A percentile compares a stretch with the other conserved stretches of the same genome.
Evolutionary conservation across 2,888 invertebrate genomes (phyloP).

Genomic region (Tinea semifulvella): DNA sequence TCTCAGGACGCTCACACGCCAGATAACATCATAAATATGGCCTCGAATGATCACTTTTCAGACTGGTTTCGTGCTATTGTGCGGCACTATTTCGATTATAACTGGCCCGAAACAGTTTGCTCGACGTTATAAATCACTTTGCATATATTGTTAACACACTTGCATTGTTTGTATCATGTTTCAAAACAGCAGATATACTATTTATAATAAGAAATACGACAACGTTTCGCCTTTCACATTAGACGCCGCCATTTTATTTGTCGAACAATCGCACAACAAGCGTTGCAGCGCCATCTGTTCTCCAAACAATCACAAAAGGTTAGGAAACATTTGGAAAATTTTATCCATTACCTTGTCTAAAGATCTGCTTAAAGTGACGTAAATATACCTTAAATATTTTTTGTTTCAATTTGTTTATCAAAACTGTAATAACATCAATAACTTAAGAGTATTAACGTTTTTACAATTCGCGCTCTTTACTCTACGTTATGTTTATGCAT

Average conservation of each 20-base stretch:
- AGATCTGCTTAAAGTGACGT: too few relatives aligned
- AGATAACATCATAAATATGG: constrained; percentile 74
- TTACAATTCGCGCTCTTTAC: too few relatives aligned
- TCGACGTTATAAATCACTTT: constrained; percentile 35
- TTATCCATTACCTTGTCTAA: too few relatives aligned
- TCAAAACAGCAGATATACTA: constrained; percentile 48
- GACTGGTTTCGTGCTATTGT: constrained; percentile 62
- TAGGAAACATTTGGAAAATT: too few relatives aligned
- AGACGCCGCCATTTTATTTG: constrained; percentile 73
- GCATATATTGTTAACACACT: constrained; percentile 28
- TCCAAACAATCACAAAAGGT: constrained; percentile 1
- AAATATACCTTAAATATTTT: too few relatives aligned
- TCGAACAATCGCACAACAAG: constrained; percentile 70
- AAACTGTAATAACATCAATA: too few relatives aligned
- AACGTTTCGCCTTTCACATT: constrained; percentile 73
- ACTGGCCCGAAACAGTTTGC: constrained; percentile 40
- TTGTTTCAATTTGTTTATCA: too few relatives aligned
- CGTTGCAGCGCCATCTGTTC: constrained; percentile 69
- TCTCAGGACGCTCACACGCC: constrained; percentile 61
- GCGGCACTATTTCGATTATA: constrained; percentile 40
- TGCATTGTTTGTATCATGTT: constrained; percentile 32
- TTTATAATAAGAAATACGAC: constrained; percentile 62
- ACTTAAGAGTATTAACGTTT: too few relatives aligned
- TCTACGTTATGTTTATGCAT: too few relatives aligned
- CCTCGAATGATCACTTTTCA: constrained; percentile 62